phyloP scores from a whole-genome alignment of 1,140 invertebrate species.

The Nasonia giraulti region DNA sequence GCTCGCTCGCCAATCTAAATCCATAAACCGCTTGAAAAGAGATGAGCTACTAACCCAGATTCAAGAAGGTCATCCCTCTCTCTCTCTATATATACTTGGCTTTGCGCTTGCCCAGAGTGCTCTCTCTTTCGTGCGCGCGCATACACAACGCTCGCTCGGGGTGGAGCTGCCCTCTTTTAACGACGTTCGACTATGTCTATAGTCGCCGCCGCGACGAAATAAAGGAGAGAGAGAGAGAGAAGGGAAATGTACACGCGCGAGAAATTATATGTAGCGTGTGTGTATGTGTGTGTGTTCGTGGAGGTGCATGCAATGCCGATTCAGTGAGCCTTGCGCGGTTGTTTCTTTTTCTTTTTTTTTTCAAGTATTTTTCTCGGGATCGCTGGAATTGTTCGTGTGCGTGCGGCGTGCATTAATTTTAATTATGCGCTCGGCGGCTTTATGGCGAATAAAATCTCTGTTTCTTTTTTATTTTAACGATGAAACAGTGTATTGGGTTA shows the following conservation, averaged over 20 bases:
- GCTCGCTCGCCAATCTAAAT: conserved; percentile 40
- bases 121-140: conserved; percentile 29
- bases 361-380: background rate
- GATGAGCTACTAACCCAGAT: conserved; percentile 55
- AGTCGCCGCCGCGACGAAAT: conserved; percentile 17
- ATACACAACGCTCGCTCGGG: background rate
- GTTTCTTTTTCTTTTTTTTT: background rate
- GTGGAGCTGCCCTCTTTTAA: conserved; percentile 50
- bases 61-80: conserved; percentile 52
- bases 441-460: too few species aligned
- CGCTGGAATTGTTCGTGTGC: background rate
- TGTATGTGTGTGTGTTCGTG: background rate
- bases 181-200: conserved; percentile 24
- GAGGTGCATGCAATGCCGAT: background rate
- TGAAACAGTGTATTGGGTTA: too few species aligned
- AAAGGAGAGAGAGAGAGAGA: background rate
- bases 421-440: too few species aligned
- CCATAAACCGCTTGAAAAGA: conserved; percentile 49
- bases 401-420: background rate
- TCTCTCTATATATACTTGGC: background rate
- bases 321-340: background rate
- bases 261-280: conserved; percentile 10
- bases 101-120: background rate
- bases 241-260: conserved; percentile 12
- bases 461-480: too few species aligned